Base-by-base conservation (phyloP, 2,888 invertebrate species). In the Norana najaformis region DNA sequence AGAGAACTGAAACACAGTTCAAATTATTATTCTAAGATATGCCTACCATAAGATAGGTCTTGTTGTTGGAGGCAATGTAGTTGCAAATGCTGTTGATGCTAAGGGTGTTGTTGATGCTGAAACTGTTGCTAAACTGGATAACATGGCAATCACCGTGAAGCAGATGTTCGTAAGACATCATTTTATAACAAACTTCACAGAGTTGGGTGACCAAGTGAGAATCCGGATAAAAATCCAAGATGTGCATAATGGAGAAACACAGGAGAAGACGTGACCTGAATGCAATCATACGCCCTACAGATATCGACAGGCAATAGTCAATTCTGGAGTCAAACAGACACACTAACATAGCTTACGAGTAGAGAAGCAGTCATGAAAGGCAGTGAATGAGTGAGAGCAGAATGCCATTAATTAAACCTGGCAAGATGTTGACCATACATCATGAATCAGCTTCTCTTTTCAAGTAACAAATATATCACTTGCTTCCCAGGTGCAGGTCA, bases 271-370 rank as follows among this genome's bases (percentile, higher is more conserved):
- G 69, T 69, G n/a, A 69, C 69, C 69, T 69, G 69, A 69, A 69
- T n/a, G 30, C n/a, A n/a, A 69, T 69, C 69, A 69, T 69, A 11
- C 13, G 30, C 14, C n/a, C n/a, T n/a, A 69, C 69, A n/a, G n/a
- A 69, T n/a, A n/a, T 69, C n/a, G n/a, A 69, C 69, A n/a, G 69
- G 69, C 69, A 69, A 69, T n/a, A 69, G 69, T 69, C 69, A 69
- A 69, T 69, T 69, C 69, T 69, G 69, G n/a, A 69, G n/a, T 69
- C 69, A 69, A n/a, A 69, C n/a, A n/a, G 30, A n/a, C n/a, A 8
- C 8, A 30, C 30, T n/a, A 69, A n/a, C n/a, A 69, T 16, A 69
- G 47, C 30, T 30, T n/a, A 69, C 16, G 13, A n/a, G n/a, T 23
- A 69, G 69, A n/a, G 69, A 1, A 11, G 69, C n/a, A 69, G 69